Evolutionary conservation across 2,797 vertebrate species (phyloP).

Genomic region (Tamandua tetradactyla): DNA sequence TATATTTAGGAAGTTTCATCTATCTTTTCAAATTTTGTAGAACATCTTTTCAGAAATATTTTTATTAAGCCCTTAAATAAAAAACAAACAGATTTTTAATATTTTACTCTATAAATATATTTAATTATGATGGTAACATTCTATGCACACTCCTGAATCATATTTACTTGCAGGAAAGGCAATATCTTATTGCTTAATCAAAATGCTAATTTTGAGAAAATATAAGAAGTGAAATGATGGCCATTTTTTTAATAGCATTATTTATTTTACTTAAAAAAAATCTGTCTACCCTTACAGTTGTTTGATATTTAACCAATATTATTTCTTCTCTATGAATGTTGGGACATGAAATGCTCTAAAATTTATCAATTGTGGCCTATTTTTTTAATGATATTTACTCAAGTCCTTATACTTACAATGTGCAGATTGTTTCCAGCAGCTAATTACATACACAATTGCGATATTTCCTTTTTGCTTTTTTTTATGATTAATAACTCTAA

Average conservation of each 20-base stretch:
- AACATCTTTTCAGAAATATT: neutral
- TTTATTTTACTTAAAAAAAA: neutral
- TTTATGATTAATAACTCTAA: neutral
- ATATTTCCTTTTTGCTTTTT: neutral
- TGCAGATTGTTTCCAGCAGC: neutral
- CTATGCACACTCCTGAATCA: neutral
- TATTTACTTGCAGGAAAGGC: neutral
- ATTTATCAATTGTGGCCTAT: neutral
- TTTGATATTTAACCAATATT: neutral
- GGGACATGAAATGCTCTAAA: neutral
- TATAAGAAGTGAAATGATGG: neutral
- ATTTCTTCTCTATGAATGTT: neutral
- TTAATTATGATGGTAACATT: neutral
- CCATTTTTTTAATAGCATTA: neutral
- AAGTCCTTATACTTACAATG: neutral
- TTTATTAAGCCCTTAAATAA: neutral
- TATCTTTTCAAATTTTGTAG: neutral
- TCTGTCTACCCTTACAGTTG: neutral
- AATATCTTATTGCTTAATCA: neutral
- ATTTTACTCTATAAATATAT: neutral
- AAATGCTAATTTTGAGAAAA: neutral
- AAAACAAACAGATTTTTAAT: neutral
- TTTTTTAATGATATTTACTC: neutral
- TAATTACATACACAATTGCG: neutral
- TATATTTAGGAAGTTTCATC: neutral